Percentiles rank a stretch among this genome's conserved stretches.
Evolutionary conservation across 1,140 invertebrate genomes (phyloP).

Genomic region (Meteorus sp.): DNA sequence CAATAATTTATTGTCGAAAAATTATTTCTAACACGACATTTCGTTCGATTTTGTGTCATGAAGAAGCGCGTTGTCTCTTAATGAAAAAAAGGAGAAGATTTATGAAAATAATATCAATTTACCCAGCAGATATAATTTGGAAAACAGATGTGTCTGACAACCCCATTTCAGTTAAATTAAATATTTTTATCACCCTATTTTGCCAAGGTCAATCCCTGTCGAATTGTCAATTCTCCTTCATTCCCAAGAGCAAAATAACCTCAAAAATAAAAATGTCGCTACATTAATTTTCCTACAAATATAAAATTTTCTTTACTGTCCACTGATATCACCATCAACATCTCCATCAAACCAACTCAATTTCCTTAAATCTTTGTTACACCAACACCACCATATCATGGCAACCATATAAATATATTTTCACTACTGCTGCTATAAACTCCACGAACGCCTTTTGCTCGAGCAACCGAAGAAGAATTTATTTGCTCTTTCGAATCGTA

Average conservation of each 20-base stretch:
- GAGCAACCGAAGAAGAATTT: conserved; percentile 7
- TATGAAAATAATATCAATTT: too few relatives aligned
- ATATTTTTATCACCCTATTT: background rate
- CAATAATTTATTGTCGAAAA: too few relatives aligned
- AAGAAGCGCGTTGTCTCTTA: too few relatives aligned
- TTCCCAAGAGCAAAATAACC: too few relatives aligned
- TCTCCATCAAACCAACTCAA: too few relatives aligned
- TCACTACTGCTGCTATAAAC: background rate
- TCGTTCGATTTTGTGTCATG: too few relatives aligned
- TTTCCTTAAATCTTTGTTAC: conserved; percentile 11
- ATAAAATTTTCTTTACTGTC: background rate
- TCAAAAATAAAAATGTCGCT: too few relatives aligned
- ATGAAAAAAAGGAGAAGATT: too few relatives aligned
- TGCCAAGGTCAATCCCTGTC: background rate
- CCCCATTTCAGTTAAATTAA: background rate
- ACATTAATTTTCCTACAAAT: background rate
- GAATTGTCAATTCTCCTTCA: too few relatives aligned
- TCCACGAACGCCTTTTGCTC: background rate
- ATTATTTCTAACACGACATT: too few relatives aligned
- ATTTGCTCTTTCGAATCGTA: conserved; percentile 12
- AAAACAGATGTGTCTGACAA: too few relatives aligned
- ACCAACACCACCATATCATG: background rate
- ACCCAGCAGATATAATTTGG: too few relatives aligned
- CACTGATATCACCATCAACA: conserved; percentile 3
- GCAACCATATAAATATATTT: background rate